Evolutionary conservation across 1,140 invertebrate species (phyloP), one percentile per base, ranked within the genome.

Genomic region (Drosophila sucinea): DNA sequence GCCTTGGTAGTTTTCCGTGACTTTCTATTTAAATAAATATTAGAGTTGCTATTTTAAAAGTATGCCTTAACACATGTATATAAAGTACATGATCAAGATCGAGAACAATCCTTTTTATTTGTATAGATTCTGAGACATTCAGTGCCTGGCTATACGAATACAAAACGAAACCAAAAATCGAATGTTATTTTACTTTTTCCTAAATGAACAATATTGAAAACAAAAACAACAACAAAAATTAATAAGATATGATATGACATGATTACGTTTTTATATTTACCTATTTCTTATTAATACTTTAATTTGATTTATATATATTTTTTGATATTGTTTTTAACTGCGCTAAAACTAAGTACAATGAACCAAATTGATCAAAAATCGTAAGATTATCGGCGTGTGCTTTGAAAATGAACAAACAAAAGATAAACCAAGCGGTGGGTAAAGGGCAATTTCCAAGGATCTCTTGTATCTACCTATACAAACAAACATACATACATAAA

Each of bases 261-360:
- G 62, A 38, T 68, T 85, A 70, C 60, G 81, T 85, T 72, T 86
- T 73, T 74, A 73, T 60, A 70, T 89, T 75, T 76, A 76, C 73
- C 41, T 76, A 55, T 44, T 60, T 74, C 40, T 70, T 67, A 60
- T 64, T 62, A 61, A 60, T 73, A 70, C 73, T 78, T 67, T 60
- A 51, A 51, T 64, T 64, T 30, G 25, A 51, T 64, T 64, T 41
- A 25, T 69, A 57, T 51, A 51, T 27, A 51, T 54, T 32, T 90
- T 77, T 90, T 90, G 79, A 90, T 91, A 90, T 90, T 87, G 83
- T 90, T 91, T 51, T 83, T 90, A 89, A 82, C 83, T 83, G 77
- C 75, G 77, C 81, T 86, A 90, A 90, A 85, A 78, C 65, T 78
- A 73, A 79, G 76, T 44, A 72, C 32, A 70, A 67, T 54, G 65